Evolutionary conservation across 2,888 invertebrate species (phyloP).

Genomic region (Octodonta nipae): DNA sequence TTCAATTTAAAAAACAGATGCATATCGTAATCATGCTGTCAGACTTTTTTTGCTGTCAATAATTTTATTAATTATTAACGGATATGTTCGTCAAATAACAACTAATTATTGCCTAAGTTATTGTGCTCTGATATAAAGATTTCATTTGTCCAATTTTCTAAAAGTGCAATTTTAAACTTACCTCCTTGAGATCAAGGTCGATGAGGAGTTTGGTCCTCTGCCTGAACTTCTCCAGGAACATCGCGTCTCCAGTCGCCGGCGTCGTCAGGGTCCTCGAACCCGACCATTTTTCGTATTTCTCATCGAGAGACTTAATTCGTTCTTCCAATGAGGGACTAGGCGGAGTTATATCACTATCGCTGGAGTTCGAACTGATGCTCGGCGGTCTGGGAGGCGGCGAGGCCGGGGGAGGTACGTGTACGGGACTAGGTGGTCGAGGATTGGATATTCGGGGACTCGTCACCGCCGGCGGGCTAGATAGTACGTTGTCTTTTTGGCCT

Average conservation of each 20-base stretch:
- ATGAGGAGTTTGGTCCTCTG: constrained; percentile 58
- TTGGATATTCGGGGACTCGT: constrained; percentile 37
- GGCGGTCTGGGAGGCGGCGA: constrained; percentile 56
- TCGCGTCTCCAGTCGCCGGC: constrained; percentile 40
- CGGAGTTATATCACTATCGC: constrained; percentile 33
- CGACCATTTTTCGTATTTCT: constrained; percentile 85
- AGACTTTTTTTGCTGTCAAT: too few relatives aligned
- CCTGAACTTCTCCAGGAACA: constrained; percentile 42
- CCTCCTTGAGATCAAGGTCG: constrained; percentile 49
- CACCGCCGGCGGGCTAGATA: constrained; percentile 36
- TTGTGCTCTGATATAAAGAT: too few relatives aligned
- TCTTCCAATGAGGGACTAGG: constrained; percentile 77
- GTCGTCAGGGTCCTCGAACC: constrained; percentile 50
- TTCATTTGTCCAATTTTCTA: too few relatives aligned
- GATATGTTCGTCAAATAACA: too few relatives aligned
- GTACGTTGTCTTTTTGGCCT: constrained; percentile 30
- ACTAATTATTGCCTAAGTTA: too few relatives aligned
- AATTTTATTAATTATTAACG: too few relatives aligned
- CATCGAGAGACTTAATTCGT: constrained; percentile 80
- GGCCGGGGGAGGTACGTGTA: constrained; percentile 42
- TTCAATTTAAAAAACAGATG: too few relatives aligned
- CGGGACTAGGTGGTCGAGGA: constrained; percentile 29
- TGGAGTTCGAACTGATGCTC: constrained; percentile 59
- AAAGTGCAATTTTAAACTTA: constrained; percentile 50
- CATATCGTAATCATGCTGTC: too few relatives aligned